Percentiles rank a stretch among this genome's conserved stretches.
Evolutionary conservation across 2,113 vertebrate genomes (phyloP).

Genomic region (Lepus timidus): DNA sequence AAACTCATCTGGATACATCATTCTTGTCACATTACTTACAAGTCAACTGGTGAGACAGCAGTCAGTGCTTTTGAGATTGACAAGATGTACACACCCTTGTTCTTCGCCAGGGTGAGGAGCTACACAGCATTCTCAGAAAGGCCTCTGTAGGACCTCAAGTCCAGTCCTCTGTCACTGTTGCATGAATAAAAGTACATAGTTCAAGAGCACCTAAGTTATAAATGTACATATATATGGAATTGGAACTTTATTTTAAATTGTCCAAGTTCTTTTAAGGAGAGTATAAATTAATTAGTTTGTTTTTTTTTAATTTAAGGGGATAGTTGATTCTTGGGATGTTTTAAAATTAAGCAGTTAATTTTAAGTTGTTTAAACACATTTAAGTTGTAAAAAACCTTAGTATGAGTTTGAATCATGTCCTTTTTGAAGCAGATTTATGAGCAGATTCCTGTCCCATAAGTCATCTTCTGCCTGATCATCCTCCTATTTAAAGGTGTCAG

Average conservation of each 20-base stretch:
- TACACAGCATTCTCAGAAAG: constrained; percentile 97
- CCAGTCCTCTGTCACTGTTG: constrained; percentile 80
- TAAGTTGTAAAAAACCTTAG: constrained; percentile 82
- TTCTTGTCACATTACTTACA: constrained; percentile 97
- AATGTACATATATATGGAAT: constrained; percentile 87
- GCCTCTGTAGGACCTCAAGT: constrained; percentile 91
- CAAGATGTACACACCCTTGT: constrained; percentile 97
- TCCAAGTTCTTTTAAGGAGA: constrained; percentile 83
- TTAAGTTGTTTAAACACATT: constrained; percentile 78
- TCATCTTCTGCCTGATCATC: constrained; percentile 72
- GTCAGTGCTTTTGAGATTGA: constrained; percentile 97
- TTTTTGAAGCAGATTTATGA: constrained; percentile 82
- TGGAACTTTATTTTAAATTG: constrained; percentile 87
- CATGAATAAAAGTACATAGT: constrained; percentile 85
- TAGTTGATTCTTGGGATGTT: constrained; percentile 79
- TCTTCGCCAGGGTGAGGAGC: constrained; percentile 98
- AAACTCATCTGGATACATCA: constrained; percentile 99
- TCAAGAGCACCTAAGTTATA: constrained; percentile 87
- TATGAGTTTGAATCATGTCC: constrained; percentile 74
- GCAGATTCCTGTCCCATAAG: constrained; percentile 75
- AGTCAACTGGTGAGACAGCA: constrained; percentile 96
- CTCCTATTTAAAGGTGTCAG: constrained; percentile 25
- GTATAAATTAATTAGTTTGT: constrained; percentile 81
- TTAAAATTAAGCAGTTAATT: constrained; percentile 81
- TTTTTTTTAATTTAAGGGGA: constrained; percentile 84